Percentiles rank a stretch among this genome's conserved stretches.
Conservation (phyloP, 1,140 invertebrate species). For the Drosophila littoralis region DNA sequence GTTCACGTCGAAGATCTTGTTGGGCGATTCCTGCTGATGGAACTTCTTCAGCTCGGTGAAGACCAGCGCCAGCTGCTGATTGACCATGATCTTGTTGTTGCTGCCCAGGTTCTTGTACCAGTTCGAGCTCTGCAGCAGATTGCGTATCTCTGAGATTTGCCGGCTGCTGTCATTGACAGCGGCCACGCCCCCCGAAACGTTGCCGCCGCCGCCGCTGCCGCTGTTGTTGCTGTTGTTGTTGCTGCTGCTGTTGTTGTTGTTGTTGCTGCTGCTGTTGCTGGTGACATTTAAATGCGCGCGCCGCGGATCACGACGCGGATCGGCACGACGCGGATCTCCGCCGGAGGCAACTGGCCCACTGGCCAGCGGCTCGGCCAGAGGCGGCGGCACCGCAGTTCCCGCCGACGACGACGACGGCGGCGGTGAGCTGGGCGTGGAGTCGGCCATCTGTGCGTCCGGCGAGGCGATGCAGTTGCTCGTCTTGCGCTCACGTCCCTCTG, state of each 20-base stretch:
- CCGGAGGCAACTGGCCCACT: conserved; percentile 2
- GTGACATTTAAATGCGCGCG: conserved; percentile 50
- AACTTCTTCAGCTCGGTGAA: conserved; percentile 86
- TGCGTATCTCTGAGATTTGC: conserved; percentile 85
- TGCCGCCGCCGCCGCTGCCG: not conserved
- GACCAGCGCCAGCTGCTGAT: conserved; percentile 87
- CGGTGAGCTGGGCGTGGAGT: conserved; percentile 58
- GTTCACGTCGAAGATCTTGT: conserved; percentile 86
- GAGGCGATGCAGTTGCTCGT: conserved; percentile 50
- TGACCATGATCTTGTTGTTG: conserved; percentile 88
- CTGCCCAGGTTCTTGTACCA: conserved; percentile 89
- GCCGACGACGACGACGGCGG: conserved; percentile 31
- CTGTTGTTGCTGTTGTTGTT: not conserved
- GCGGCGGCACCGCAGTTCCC: too few species aligned
- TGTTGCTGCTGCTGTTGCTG: not conserved
- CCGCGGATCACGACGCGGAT: conserved; percentile 66
- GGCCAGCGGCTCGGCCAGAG: not conserved
- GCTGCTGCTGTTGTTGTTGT: not conserved
- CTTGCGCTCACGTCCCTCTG: conserved; percentile 33
- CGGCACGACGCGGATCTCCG: conserved; percentile 26
- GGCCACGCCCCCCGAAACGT: not conserved
- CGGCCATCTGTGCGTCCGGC: conserved; percentile 41
- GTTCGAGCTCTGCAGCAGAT: conserved; percentile 86
- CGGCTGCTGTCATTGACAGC: conserved; percentile 42
- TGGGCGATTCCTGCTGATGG: conserved; percentile 85